Conservation (phyloP, 2,113 vertebrate genomes). For the Rhinoderma darwinii region DNA sequence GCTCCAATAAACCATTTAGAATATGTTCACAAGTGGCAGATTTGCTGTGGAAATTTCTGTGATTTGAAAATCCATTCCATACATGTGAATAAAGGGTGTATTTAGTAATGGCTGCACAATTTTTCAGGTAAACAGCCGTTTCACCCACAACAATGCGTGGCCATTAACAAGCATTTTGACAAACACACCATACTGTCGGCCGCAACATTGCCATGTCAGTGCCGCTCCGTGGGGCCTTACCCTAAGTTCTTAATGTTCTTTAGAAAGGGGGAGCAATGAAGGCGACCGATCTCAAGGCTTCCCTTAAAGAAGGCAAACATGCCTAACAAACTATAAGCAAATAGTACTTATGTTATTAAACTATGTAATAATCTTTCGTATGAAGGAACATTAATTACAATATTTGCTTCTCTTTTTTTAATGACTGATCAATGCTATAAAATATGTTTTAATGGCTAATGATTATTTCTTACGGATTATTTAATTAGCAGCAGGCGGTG, state of each 20-base stretch:
- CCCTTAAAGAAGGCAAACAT: not conserved
- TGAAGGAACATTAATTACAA: slow-evolving; percentile 10
- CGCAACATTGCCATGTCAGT: no score
- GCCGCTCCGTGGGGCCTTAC: no score
- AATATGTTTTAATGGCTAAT: slow-evolving; percentile 1
- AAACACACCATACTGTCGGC: no score
- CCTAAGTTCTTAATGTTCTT: not conserved
- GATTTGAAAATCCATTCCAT: no score
- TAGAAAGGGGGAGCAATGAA: not conserved
- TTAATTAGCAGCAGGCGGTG: slow-evolving; percentile 41
- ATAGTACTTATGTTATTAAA: slow-evolving; percentile 3
- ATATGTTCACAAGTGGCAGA: no score
- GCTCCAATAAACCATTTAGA: no score
- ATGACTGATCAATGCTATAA: slow-evolving; percentile 28
- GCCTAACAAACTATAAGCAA: not conserved
- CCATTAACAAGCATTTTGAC: no score
- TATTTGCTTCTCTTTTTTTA: slow-evolving; percentile 21
- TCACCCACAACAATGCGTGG: no score
- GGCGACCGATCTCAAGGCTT: not conserved
- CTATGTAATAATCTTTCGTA: not conserved
- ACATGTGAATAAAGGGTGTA: no score
- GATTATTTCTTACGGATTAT: slow-evolving; percentile 30
- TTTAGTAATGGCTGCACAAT: no score
- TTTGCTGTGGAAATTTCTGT: no score
- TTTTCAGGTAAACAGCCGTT: no score